Conservation (phyloP, 2,888 invertebrate species). For the Lasioglossum villosulum region DNA sequence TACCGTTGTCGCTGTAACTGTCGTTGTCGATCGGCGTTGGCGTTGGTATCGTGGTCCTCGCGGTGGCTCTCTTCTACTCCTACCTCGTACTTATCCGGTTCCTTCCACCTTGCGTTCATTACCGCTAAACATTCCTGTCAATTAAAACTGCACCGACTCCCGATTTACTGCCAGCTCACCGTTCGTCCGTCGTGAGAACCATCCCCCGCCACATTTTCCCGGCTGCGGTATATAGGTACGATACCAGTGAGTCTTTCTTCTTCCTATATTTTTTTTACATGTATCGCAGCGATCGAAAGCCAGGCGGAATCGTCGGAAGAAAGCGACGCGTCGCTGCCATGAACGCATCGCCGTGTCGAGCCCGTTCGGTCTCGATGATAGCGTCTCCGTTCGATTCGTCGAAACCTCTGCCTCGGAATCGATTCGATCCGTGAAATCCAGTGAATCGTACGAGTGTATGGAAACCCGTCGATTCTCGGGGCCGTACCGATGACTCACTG, state of each 20-base stretch:
- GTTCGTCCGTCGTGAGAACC: constrained; percentile 43
- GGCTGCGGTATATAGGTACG: constrained; percentile 32
- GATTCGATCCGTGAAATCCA: not conserved
- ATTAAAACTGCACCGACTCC: constrained; percentile 81
- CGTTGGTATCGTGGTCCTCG: constrained; percentile 33
- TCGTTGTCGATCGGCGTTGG: constrained; percentile 4
- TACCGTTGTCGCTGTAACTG: constrained; percentile 18
- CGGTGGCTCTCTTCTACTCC: constrained; percentile 38
- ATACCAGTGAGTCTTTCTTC: not conserved
- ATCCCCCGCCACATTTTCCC: constrained; percentile 18
- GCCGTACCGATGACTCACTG: constrained; percentile 8
- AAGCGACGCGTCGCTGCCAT: not conserved
- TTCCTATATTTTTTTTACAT: not conserved
- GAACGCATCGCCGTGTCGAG: not conserved
- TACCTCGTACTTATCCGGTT: constrained; percentile 60
- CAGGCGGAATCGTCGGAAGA: not conserved
- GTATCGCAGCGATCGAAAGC: not conserved
- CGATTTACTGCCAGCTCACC: constrained; percentile 76
- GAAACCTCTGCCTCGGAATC: not conserved
- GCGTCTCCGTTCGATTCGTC: not conserved
- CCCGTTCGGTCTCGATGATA: not conserved
- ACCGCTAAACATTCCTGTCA: constrained; percentile 83
- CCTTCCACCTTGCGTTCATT: constrained; percentile 78
- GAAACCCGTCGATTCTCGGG: not conserved
- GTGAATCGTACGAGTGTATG: not conserved